phyloP scores from a whole-genome alignment of 1,140 invertebrate genomes.

The Drosophila tristis region DNA sequence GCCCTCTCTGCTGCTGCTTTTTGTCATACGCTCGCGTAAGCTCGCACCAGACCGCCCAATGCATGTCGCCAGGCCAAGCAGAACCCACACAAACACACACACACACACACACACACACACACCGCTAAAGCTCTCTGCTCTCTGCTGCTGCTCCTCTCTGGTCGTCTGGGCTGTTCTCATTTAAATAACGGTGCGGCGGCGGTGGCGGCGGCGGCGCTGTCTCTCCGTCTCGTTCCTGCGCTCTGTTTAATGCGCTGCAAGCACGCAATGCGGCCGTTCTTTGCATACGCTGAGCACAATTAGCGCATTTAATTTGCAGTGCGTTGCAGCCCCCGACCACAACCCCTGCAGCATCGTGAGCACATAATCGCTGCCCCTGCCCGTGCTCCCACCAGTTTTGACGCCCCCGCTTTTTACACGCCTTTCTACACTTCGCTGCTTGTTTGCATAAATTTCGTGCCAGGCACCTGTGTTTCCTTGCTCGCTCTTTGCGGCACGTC shows the following conservation, averaged over 20 bases:
- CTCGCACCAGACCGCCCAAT: constrained; percentile 49
- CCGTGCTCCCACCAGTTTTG: constrained; percentile 1
- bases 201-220: constrained; percentile 12
- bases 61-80: constrained; percentile 59
- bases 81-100: constrained; percentile 31
- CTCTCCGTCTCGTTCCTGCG: constrained; percentile 16
- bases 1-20: constrained; percentile 2
- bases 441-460: constrained; percentile 80
- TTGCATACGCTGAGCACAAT: constrained; percentile 70
- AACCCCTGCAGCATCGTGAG: background rate
- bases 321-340: constrained; percentile 39
- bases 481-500: constrained; percentile 1
- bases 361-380: background rate
- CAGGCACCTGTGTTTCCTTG: constrained; percentile 51
- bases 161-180: constrained; percentile 23
- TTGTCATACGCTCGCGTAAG: constrained; percentile 32
- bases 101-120: background rate
- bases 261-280: constrained; percentile 54
- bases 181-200: constrained; percentile 67
- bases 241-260: constrained; percentile 67
- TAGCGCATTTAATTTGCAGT: constrained; percentile 64
- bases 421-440: constrained; percentile 81
- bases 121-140: constrained; percentile 22
- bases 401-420: constrained; percentile 59
- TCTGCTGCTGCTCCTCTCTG: no score